A percentile compares a stretch with the other conserved stretches of the same genome.
Conservation (phyloP, 2,113 vertebrate genomes). For the Butorides virescens region DNA sequence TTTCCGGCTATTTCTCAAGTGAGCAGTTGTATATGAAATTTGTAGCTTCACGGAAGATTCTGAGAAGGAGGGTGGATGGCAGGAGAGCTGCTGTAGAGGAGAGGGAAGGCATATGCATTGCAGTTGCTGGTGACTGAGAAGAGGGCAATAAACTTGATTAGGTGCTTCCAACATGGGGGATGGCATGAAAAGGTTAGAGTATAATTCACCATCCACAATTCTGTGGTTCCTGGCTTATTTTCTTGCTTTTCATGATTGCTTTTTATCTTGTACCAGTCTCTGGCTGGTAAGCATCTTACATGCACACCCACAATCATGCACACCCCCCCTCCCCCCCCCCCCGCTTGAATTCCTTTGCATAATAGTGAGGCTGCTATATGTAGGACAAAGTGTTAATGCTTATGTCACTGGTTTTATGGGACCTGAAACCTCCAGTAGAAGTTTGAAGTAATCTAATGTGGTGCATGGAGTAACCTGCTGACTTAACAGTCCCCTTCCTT, state of each 20-base stretch:
- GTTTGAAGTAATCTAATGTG: neutral
- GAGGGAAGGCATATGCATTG: neutral
- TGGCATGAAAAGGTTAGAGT: neutral
- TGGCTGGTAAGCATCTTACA: neutral
- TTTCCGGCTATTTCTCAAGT: neutral
- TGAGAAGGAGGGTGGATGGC: neutral
- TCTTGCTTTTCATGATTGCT: neutral
- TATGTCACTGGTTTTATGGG: neutral
- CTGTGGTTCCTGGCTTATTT: neutral
- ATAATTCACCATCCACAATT: neutral
- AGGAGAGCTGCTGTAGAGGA: neutral
- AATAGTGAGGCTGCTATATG: neutral
- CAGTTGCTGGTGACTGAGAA: neutral
- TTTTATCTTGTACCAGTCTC: neutral
- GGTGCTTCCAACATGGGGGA: fast-evolving
- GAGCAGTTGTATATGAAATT: neutral
- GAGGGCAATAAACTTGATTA: neutral
- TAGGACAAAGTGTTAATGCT: neutral
- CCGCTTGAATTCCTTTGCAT: neutral
- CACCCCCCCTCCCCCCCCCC: neutral
- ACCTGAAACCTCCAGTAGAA: neutral
- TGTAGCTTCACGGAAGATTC: neutral
- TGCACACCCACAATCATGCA: neutral
- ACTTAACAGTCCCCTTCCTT: neutral
- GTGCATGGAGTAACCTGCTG: neutral